Evolutionary conservation across 2,888 invertebrate genomes (phyloP).

Genomic region (Stegophylla sp.): DNA sequence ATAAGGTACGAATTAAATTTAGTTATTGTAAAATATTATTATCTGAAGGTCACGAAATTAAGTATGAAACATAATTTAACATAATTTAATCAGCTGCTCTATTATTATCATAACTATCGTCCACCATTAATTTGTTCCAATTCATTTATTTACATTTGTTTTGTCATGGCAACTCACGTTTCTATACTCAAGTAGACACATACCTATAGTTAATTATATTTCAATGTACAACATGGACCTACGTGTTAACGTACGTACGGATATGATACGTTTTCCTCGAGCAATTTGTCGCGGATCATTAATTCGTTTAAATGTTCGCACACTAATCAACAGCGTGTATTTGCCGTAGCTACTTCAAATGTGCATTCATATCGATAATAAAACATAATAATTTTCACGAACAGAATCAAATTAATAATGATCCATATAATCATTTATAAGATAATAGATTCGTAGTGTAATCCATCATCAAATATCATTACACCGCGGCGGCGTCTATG

Average conservation of each 20-base stretch:
- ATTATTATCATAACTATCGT: not conserved
- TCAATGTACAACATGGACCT: not conserved
- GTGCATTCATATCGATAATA: constrained; percentile 2
- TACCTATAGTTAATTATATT: not conserved
- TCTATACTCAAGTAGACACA: not conserved
- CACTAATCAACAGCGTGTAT: not conserved
- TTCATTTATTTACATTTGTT: constrained; percentile 27
- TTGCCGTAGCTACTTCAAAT: not conserved
- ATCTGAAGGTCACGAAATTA: not conserved
- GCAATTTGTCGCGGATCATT: constrained; percentile 38
- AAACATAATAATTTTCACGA: not conserved
- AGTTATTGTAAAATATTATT: constrained; percentile 7
- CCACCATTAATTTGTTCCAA: constrained; percentile 32
- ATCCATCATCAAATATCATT: too few relatives aligned
- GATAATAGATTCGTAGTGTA: too few relatives aligned
- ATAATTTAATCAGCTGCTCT: not conserved
- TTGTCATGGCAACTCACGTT: not conserved
- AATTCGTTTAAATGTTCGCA: constrained; percentile 11
- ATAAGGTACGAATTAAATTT: not conserved
- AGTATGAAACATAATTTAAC: constrained; percentile 14
- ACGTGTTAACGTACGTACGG: not conserved
- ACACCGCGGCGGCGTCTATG: too few relatives aligned
- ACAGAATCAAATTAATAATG: not conserved
- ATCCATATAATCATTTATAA: too few relatives aligned
- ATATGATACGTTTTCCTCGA: not conserved